These are phyloP conservation scores for Macrochelys suwanniensis DNA, from an alignment of 2,797 vertebrate species.

Conservation along the genomic window DNA sequence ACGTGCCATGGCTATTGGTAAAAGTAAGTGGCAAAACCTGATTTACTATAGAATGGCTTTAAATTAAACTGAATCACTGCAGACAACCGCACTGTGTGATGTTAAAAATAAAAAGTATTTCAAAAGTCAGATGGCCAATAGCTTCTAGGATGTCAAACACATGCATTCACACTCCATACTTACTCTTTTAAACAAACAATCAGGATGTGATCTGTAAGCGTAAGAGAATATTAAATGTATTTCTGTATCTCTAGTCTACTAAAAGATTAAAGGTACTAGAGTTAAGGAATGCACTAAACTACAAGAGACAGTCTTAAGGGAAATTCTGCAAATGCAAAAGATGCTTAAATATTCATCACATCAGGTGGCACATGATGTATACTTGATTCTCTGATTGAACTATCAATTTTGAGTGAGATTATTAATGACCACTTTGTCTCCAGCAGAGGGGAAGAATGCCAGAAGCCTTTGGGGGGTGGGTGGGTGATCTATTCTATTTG, in stretches of 20 bases:
- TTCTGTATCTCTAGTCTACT: slow-evolving; percentile 20
- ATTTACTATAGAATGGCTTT: not conserved
- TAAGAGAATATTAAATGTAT: slow-evolving; percentile 49
- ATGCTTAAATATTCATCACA: not conserved
- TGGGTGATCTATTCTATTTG: not conserved
- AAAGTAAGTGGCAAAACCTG: not conserved
- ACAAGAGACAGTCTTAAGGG: not conserved
- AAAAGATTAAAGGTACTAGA: not conserved
- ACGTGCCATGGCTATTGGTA: not conserved
- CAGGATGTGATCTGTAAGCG: slow-evolving; percentile 58
- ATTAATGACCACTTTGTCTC: not conserved
- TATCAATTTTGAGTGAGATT: not conserved
- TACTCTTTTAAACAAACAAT: slow-evolving; percentile 49
- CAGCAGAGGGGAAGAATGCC: not conserved
- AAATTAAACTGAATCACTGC: not conserved
- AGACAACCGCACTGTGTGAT: not conserved
- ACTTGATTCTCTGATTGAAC: not conserved
- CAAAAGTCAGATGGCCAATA: not conserved
- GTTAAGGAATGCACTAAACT: not conserved
- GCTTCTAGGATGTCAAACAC: rapidly evolving
- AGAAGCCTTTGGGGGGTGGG: not conserved
- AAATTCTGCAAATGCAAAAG: not conserved
- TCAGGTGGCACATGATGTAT: not conserved
- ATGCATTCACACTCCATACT: slow-evolving; percentile 15
- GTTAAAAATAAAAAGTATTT: not conserved